Evolutionary conservation across 2,888 invertebrate species (phyloP).

Genomic region (Abrostola tripartita): DNA sequence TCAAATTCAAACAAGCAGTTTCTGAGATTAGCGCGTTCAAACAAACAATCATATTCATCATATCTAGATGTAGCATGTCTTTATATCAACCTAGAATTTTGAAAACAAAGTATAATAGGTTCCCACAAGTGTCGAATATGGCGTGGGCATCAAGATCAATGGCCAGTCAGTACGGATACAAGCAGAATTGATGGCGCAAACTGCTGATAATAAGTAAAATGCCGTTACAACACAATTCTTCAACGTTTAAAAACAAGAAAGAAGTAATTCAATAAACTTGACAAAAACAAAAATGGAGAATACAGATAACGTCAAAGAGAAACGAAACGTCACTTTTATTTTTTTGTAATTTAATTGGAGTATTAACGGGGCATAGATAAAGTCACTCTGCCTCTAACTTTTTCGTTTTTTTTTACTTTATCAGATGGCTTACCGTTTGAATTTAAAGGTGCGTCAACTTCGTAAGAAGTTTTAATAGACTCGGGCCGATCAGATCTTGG

Average conservation of each 20-base stretch:
- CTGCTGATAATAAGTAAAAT: slow-evolving; percentile 51
- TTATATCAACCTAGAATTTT: slow-evolving; percentile 9
- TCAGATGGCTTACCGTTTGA: slow-evolving; percentile 87
- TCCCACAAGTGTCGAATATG: slow-evolving; percentile 58
- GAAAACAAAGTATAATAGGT: slow-evolving; percentile 41
- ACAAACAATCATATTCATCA: no score
- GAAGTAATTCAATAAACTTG: slow-evolving; percentile 63
- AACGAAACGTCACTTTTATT: slow-evolving; percentile 80
- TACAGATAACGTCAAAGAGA: slow-evolving; percentile 69
- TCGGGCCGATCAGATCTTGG: slow-evolving; percentile 80
- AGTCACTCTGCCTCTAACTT: slow-evolving; percentile 75
- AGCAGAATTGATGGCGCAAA: slow-evolving; percentile 69
- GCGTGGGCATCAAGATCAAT: slow-evolving; percentile 71
- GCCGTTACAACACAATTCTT: slow-evolving; percentile 57
- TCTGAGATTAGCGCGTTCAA: no score
- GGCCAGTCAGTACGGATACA: slow-evolving; percentile 63
- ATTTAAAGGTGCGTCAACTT: slow-evolving; percentile 84
- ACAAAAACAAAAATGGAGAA: slow-evolving; percentile 58
- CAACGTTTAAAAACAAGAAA: slow-evolving; percentile 54
- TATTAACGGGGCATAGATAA: slow-evolving; percentile 86
- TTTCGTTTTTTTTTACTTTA: slow-evolving; percentile 76
- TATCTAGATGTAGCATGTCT: background rate
- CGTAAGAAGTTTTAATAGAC: slow-evolving; percentile 86
- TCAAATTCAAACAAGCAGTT: no score
- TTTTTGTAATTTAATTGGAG: slow-evolving; percentile 83